These are phyloP conservation scores for Actinia equina DNA, from an alignment of 64 coral and sea anemone species.

Conservation along the genomic window DNA sequence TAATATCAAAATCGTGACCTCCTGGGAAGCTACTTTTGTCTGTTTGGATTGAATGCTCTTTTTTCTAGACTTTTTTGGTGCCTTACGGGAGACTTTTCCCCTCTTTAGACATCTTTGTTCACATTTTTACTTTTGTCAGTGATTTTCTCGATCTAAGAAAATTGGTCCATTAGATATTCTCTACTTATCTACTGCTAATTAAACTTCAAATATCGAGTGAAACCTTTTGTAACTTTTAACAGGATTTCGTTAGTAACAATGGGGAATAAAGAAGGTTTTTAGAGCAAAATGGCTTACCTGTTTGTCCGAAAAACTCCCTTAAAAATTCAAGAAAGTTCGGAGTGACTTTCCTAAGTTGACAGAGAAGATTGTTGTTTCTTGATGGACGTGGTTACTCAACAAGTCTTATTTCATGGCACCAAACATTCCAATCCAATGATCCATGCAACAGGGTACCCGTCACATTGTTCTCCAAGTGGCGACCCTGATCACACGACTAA, in stretches of 20 bases:
- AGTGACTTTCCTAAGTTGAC: slow-evolving; percentile 7
- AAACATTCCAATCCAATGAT: slow-evolving; percentile 15
- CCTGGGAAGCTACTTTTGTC: background rate
- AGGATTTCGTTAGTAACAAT: background rate
- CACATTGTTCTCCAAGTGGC: background rate
- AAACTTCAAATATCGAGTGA: background rate
- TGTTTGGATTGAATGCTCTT: too few relatives aligned
- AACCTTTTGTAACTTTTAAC: background rate
- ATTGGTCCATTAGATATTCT: background rate
- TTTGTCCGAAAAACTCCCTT: slow-evolving; percentile 1
- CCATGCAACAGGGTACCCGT: slow-evolving; percentile 12
- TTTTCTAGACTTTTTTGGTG: too few relatives aligned
- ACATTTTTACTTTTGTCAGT: too few relatives aligned
- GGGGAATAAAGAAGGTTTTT: background rate
- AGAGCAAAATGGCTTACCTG: background rate
- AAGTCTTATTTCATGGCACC: slow-evolving; percentile 19
- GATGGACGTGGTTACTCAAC: slow-evolving; percentile 14
- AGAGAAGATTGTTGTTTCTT: background rate
- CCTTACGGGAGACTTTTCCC: too few relatives aligned
- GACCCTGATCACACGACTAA: background rate
- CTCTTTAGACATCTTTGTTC: too few relatives aligned
- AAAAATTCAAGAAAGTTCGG: background rate
- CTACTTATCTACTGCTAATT: background rate
- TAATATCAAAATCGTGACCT: too few relatives aligned
- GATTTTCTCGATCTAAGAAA: too few relatives aligned